Evolutionary conservation across 2,888 invertebrate genomes (phyloP), one percentile per base, ranked within the genome.

Genomic region (Mythimna pallens): DNA sequence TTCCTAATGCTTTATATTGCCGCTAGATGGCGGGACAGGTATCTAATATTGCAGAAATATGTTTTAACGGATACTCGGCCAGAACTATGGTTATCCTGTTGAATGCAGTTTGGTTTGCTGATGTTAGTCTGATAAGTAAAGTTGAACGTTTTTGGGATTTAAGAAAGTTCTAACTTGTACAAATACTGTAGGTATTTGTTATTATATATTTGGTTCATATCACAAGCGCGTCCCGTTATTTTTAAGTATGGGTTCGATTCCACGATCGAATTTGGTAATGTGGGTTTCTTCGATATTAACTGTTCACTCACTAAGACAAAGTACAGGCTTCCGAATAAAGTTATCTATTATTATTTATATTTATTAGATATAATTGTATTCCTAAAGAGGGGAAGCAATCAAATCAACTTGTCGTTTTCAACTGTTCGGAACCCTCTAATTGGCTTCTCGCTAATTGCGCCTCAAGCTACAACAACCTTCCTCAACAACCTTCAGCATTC

Each of bases 21-120:
- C 63, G 9, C 40, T 70, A 85, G 84, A 85, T 85, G 86, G 84
- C 82, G 72, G 14, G 12, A 67, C 57, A 22, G 54, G 76, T 80
- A 47, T 40, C 40, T 30, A 20, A 58, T 40, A 34, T 25, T 54
- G 40, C 36, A 66, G 50, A 76, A 55, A 54, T 47, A 22, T 58
- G 22, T 69, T n/a, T 25, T 17, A 36, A 55, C 34, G 17, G 43
- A 76, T 76, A 43, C 34, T 54, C 34, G 50, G 22, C 20, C n/a
- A 5, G 25, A 50, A n/a, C 43, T 62, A 50, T 54, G 65, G 47
- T 30, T 58, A 54, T 70, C 71, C 66, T 54, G 82, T 63, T 64
- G 58, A 66, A 65, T 70, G 43, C 25, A 59, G 54, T 76, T 81
- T 76, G 25, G 25, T 63, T 66, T 10, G 17, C 47, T 70, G 54